Base-by-base conservation (phyloP, 1,140 invertebrate genomes). In the Drosophila lacertosa region DNA sequence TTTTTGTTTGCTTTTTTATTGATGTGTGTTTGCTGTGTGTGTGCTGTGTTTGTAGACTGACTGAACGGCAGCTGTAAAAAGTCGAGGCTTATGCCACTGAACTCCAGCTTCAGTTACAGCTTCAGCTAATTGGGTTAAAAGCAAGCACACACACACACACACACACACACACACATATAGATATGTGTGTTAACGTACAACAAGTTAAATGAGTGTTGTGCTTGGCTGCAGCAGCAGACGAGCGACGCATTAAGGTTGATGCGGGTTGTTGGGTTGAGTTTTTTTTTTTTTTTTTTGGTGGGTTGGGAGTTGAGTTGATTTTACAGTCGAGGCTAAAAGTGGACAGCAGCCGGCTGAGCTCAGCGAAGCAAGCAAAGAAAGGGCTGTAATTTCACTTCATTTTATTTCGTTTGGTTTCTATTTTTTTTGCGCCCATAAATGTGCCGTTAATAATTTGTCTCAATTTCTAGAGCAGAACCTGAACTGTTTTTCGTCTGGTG, bases 111-210 rank as follows among this genome's bases (percentile, higher is more conserved):
- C 50, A 55, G 66, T 39, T 45, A 71, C 53, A 65, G 62, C 58
- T 65, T 37, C 32, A 68, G 68, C 68, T 84, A 86, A 86, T 86
- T 86, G 81, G 81, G 81, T 84, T 86, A 86, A 84, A 86, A 81
- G 82, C 77, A 68, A 54, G 39, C 53, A 48, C 57, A 48, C 22
- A 66, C 13, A 35, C 15, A 55, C 26, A 44, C 48, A 47, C 26
- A 48, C 26, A 54, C 26, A 32, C 39, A 50, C 7, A 29, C 13
- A 26, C n/a, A n/a, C n/a, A n/a, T n/a, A n/a, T n/a, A n/a, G n/a
- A n/a, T n/a, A n/a, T 29, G 16, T 18, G 39, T 51, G 9, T 33
- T 33, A 50, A 50, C 51, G 75, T 50, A 45, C 39, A 67, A 66
- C 44, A 69, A 66, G 63, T 80, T 75, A 63, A 71, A 74, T 64